Percentiles rank a stretch among this genome's conserved stretches.
phyloP scores from a whole-genome alignment of 2,888 invertebrate genomes.

The Xylota sylvarum region DNA sequence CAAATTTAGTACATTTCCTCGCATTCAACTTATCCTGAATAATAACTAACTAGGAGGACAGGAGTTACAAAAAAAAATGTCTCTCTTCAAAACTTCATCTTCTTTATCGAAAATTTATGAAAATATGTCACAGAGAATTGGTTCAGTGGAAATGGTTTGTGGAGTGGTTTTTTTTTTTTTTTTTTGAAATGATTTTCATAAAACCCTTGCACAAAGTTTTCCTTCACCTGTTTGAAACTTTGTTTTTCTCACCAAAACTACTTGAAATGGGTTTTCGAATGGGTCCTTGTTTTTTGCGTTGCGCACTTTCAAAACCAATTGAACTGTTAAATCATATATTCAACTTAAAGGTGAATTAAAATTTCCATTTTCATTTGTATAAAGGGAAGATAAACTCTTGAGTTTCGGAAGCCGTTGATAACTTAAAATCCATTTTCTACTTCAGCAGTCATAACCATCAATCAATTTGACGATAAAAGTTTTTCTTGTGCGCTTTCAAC shows the following conservation, averaged over 20 bases:
- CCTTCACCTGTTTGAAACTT: conserved; percentile 37
- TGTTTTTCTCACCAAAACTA: conserved; percentile 23
- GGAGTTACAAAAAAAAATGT: neutral
- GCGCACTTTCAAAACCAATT: conserved; percentile 8
- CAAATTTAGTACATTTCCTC: too few species aligned
- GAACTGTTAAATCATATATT: conserved; percentile 39
- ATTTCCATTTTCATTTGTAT: neutral
- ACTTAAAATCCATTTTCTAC: conserved; percentile 60
- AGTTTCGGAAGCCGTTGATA: conserved; percentile 37
- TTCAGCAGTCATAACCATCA: conserved; percentile 55
- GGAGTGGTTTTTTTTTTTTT: neutral
- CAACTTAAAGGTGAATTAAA: conserved; percentile 25
- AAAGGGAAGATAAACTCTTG: conserved; percentile 8
- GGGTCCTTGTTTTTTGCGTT: neutral
- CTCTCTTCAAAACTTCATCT: neutral
- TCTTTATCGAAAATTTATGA: neutral
- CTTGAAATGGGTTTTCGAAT: neutral
- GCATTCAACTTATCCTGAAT: too few species aligned
- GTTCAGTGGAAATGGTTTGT: neutral
- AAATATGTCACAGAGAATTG: conserved; percentile 19
- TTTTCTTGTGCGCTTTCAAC: conserved; percentile 12
- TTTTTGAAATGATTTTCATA: conserved; percentile 6
- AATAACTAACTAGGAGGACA: too few species aligned
- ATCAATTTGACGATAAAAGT: conserved; percentile 49
- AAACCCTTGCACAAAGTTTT: conserved; percentile 2